phyloP scores from a whole-genome alignment of 2,888 invertebrate genomes.

The Amaurobius ferox region DNA sequence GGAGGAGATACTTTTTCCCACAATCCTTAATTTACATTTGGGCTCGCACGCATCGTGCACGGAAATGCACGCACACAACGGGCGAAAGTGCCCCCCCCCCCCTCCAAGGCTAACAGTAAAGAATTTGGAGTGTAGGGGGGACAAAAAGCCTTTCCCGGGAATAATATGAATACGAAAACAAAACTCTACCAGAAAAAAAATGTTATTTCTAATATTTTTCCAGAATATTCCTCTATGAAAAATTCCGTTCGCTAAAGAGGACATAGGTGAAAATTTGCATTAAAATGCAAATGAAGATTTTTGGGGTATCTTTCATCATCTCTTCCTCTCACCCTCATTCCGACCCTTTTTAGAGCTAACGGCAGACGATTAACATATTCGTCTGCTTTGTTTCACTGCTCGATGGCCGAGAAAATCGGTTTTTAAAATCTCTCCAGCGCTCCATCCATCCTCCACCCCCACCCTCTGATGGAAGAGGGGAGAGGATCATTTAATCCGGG shows the following conservation, averaged over 20 bases:
- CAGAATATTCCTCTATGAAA: neutral
- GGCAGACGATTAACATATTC: constrained; percentile 68
- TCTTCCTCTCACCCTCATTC: constrained; percentile 26
- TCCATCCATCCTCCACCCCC: constrained; percentile 1
- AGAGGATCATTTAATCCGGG: constrained; percentile 55
- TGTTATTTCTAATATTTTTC: neutral
- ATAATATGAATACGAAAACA: neutral
- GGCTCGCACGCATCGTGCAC: constrained; percentile 39
- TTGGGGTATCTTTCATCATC: constrained; percentile 16
- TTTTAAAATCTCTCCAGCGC: constrained; percentile 49
- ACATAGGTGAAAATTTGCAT: constrained; percentile 55
- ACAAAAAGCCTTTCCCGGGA: neutral
- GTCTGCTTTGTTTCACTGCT: constrained; percentile 45
- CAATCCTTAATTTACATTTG: constrained; percentile 67
- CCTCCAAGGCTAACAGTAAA: too few relatives aligned
- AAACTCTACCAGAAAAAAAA: neutral
- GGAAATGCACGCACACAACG: neutral
- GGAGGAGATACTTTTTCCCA: constrained; percentile 48
- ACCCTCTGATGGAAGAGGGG: neutral
- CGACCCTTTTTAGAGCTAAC: constrained; percentile 52
- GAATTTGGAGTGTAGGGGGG: neutral
- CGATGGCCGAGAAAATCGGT: constrained; percentile 66
- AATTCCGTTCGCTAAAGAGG: neutral
- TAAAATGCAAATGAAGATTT: constrained; percentile 71
- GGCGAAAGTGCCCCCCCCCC: too few relatives aligned